These are phyloP conservation scores for Sciurus niger DNA, from an alignment of 2,113 vertebrate species.

Conservation along the genomic window DNA sequence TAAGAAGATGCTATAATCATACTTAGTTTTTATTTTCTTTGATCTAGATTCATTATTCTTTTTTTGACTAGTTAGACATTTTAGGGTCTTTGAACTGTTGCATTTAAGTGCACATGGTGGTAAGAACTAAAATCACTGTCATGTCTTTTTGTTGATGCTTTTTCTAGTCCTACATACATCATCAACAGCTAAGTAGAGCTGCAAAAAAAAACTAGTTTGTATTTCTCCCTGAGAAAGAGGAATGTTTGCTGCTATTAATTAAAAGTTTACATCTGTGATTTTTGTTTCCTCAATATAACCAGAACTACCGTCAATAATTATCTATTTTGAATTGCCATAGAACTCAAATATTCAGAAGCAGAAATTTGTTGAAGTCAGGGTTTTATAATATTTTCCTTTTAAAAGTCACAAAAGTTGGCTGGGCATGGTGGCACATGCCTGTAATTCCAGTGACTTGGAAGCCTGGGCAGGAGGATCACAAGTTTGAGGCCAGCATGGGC, in stretches of 20 bases:
- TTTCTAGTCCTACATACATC: background rate
- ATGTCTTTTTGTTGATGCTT: background rate
- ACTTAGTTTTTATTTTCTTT: conserved; percentile 51
- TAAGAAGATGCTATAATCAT: conserved; percentile 45
- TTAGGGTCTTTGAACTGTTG: background rate
- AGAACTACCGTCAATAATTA: conserved; percentile 25
- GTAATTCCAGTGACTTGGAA: no score
- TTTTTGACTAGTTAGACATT: conserved; percentile 45
- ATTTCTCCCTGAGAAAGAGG: background rate
- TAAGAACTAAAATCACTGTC: background rate
- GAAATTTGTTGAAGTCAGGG: conserved; percentile 6
- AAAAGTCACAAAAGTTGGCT: conserved; percentile 4
- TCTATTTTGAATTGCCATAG: background rate
- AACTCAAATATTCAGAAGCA: conserved; percentile 39
- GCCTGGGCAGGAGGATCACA: no score
- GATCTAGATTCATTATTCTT: conserved; percentile 32
- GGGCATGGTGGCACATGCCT: no score
- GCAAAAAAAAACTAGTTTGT: background rate
- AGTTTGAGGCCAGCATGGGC: no score
- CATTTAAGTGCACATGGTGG: background rate
- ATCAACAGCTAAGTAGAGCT: background rate
- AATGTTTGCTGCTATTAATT: background rate
- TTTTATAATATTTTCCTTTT: conserved; percentile 51
- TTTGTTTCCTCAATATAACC: conserved; percentile 19
- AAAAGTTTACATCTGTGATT: background rate